These are phyloP conservation scores for Heliconius nattereri DNA, from an alignment of 1,140 invertebrate genomes.

Conservation along the genomic window DNA sequence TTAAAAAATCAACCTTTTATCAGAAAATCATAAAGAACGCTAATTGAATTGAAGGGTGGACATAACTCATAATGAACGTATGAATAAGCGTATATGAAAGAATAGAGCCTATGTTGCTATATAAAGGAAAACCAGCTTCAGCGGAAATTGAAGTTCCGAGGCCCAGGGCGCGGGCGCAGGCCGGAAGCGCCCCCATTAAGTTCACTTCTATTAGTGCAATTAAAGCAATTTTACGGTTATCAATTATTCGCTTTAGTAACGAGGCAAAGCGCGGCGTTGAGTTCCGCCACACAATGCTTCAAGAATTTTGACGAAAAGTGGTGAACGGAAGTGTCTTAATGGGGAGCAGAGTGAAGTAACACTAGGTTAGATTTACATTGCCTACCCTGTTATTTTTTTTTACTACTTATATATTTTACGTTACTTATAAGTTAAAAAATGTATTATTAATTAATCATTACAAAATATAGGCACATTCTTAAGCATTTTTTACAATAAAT, in stretches of 20 bases:
- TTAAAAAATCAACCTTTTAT: background rate
- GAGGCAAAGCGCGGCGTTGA: too few species aligned
- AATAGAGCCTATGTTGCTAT: constrained; percentile 50
- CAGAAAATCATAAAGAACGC: constrained; percentile 1
- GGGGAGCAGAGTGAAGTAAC: too few species aligned
- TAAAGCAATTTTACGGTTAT: constrained; percentile 47
- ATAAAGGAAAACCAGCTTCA: constrained; percentile 67
- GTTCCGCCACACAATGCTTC: too few species aligned
- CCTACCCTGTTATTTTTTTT: too few species aligned
- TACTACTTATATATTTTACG: too few species aligned
- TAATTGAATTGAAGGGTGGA: constrained; percentile 28
- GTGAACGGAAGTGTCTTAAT: too few species aligned
- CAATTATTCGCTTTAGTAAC: background rate
- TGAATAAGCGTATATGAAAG: constrained; percentile 32
- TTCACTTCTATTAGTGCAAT: constrained; percentile 55
- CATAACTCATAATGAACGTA: constrained; percentile 26
- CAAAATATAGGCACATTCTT: too few species aligned
- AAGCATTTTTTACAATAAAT: background rate
- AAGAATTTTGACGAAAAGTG: too few species aligned
- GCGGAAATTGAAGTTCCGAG: constrained; percentile 72
- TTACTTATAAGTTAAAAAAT: too few species aligned
- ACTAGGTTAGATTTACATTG: too few species aligned
- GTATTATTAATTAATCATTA: too few species aligned
- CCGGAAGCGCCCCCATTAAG: constrained; percentile 61
- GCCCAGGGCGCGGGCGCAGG: constrained; percentile 58